These are phyloP conservation scores for Larimichthys crocea DNA, from an alignment of 2,113 vertebrate genomes.

Conservation along the genomic window DNA sequence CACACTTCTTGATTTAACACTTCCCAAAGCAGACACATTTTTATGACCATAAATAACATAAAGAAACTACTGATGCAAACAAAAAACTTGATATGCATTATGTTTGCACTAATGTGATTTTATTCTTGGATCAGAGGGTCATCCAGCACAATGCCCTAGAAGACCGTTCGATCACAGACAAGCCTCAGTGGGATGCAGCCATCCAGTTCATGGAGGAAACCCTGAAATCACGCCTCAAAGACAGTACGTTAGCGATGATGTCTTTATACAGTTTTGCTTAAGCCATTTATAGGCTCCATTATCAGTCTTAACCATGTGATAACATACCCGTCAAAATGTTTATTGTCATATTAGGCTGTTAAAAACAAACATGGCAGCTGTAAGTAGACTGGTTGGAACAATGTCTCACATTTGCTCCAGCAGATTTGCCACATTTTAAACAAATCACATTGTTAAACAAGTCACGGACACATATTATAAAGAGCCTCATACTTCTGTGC, in stretches of 20 bases:
- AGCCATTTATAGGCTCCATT: not conserved
- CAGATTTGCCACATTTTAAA: not conserved
- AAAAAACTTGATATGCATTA: not conserved
- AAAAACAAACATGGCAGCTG: not conserved
- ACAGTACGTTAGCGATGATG: slow-evolving; percentile 86
- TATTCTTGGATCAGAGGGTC: slow-evolving; percentile 86
- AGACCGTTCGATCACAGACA: slow-evolving; percentile 97
- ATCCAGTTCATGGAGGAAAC: slow-evolving; percentile 99
- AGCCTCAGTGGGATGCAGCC: slow-evolving; percentile 98
- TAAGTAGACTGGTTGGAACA: not conserved
- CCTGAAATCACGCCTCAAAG: slow-evolving; percentile 92
- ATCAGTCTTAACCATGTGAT: not conserved
- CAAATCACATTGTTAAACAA: not conserved
- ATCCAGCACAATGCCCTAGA: slow-evolving; percentile 99
- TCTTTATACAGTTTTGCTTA: not conserved
- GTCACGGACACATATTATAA: not conserved
- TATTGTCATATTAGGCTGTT: not conserved
- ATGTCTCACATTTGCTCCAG: not conserved
- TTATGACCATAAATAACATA: not conserved
- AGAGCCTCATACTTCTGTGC: not conserved
- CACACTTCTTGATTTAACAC: not conserved
- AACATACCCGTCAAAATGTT: not conserved
- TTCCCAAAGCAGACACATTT: not conserved
- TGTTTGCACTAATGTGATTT: not conserved
- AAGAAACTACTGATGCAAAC: slow-evolving; percentile 4